Evolutionary conservation across 2,888 invertebrate species (phyloP).

Genomic region (Formica aserva): DNA sequence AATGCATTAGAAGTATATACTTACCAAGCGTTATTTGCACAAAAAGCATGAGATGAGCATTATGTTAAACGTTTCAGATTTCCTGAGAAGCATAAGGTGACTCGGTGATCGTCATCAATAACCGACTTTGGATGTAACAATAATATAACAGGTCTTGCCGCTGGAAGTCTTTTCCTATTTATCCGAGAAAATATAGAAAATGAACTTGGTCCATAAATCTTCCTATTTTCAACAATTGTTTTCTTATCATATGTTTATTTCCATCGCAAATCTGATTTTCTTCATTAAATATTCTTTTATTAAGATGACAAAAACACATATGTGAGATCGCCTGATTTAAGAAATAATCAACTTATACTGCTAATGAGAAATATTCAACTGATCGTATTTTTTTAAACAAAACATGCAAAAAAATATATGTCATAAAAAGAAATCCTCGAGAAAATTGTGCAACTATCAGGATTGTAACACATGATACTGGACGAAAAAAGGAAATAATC

Average conservation of each 20-base stretch:
- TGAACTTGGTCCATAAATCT: conserved; percentile 22
- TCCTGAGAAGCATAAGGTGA: background rate
- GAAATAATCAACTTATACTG: background rate
- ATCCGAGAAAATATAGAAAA: conserved; percentile 80
- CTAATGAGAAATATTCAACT: background rate
- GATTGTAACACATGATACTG: background rate
- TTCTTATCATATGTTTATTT: background rate
- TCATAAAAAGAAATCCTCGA: background rate
- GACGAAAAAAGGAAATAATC: background rate
- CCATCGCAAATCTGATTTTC: background rate
- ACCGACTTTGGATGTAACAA: conserved; percentile 84
- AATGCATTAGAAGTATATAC: background rate
- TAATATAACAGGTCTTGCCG: no score
- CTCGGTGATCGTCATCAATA: conserved; percentile 55
- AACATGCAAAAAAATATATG: background rate
- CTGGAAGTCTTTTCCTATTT: no score
- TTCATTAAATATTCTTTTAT: background rate
- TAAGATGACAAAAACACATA: background rate
- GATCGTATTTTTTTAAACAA: background rate
- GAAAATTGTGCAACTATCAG: background rate
- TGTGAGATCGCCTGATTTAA: background rate
- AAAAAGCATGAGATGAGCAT: background rate
- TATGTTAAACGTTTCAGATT: conserved; percentile 44
- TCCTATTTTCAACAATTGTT: background rate
- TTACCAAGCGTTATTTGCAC: background rate